These are phyloP conservation scores for Tyria jacobaeae DNA, from an alignment of 2,888 invertebrate species.

Conservation along the genomic window DNA sequence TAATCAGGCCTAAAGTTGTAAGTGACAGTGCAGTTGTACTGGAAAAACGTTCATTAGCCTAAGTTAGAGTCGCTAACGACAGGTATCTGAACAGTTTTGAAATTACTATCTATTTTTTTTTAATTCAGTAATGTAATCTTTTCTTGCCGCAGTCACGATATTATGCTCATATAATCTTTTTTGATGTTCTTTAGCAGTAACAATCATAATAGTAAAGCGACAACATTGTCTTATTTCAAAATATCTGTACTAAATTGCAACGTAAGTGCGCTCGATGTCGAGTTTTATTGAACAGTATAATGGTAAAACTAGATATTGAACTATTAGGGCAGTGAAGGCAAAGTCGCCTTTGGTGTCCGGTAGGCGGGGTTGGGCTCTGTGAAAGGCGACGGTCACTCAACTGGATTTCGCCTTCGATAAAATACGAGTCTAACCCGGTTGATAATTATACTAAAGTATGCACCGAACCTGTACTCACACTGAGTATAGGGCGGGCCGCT, in stretches of 20 bases:
- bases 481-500: constrained; percentile 41
- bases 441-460: constrained; percentile 62
- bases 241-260: constrained; percentile 49
- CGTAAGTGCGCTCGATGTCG: constrained; percentile 53
- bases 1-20: constrained; percentile 44
- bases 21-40: constrained; percentile 47
- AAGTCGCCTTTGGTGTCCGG: constrained; percentile 60
- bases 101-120: constrained; percentile 70
- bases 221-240: constrained; percentile 38
- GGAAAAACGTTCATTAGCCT: constrained; percentile 63
- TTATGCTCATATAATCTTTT: constrained; percentile 43
- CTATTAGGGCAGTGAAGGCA: constrained; percentile 63
- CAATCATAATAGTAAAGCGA: constrained; percentile 34
- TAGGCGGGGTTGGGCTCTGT: constrained; percentile 69
- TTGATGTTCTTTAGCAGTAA: constrained; percentile 42
- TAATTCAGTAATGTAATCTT: constrained; percentile 64
- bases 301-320: constrained; percentile 53
- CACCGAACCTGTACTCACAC: constrained; percentile 59
- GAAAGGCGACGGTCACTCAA: constrained; percentile 76
- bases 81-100: constrained; percentile 65
- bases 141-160: constrained; percentile 62
- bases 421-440: constrained; percentile 54
- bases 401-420: constrained; percentile 76
- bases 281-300: constrained; percentile 50
- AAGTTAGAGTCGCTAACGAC: constrained; percentile 57